Evolutionary conservation across 2,888 invertebrate species (phyloP).

Genomic region (Noctua fimbriata): DNA sequence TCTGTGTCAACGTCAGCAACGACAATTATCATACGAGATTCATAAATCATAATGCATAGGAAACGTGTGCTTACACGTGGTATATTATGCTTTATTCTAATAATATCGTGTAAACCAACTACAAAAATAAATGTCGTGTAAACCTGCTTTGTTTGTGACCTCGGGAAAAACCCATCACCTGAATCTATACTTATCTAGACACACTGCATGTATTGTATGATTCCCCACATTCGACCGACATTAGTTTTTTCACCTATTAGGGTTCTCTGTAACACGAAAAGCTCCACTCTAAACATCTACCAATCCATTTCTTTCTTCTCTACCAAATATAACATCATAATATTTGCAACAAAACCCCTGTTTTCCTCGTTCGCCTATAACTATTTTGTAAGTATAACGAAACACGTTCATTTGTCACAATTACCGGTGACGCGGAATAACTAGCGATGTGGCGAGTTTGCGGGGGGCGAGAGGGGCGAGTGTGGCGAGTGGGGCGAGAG

Average conservation of each 20-base stretch:
- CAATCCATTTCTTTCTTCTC: conserved; percentile 13
- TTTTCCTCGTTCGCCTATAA: conserved; percentile 44
- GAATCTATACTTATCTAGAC: too few relatives aligned
- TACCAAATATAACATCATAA: conserved; percentile 13
- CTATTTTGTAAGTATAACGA: conserved; percentile 75
- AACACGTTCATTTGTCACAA: conserved; percentile 87
- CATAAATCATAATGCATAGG: background rate
- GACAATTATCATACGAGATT: background rate
- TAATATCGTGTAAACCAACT: background rate
- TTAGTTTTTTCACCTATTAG: background rate
- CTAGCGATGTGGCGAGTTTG: conserved; percentile 71
- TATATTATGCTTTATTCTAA: background rate
- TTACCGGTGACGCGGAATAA: conserved; percentile 89
- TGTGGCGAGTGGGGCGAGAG: conserved; percentile 1
- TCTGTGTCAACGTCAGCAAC: background rate
- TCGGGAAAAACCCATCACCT: background rate
- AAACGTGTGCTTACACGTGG: background rate
- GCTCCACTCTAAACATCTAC: conserved; percentile 1
- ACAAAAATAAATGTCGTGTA: background rate
- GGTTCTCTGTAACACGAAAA: conserved; percentile 2
- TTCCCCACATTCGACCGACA: background rate
- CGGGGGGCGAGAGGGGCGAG: conserved; percentile 55
- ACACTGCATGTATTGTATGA: background rate
- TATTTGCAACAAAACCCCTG: conserved; percentile 22
- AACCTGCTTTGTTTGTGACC: background rate